phyloP scores from a whole-genome alignment of 2,888 invertebrate species.

The Danaus chrysippus region DNA sequence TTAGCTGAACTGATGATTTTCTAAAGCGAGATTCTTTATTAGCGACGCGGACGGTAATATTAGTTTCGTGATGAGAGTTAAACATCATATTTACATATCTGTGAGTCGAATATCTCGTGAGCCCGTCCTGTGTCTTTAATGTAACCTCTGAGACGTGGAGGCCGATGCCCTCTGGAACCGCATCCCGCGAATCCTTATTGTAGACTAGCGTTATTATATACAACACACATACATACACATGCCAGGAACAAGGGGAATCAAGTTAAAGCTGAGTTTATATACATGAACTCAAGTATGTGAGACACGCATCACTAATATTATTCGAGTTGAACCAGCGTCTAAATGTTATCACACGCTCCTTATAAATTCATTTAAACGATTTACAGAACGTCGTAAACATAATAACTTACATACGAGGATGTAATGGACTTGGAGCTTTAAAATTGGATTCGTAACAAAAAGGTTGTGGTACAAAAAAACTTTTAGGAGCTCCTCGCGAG shows the following conservation, averaged over 20 bases:
- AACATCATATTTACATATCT: neutral
- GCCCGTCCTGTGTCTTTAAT: constrained; percentile 48
- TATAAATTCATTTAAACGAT: neutral
- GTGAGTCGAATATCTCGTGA: constrained; percentile 7
- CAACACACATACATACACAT: constrained; percentile 10
- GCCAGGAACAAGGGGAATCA: constrained; percentile 10
- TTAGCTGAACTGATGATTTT: neutral
- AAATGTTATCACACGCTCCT: too few species aligned
- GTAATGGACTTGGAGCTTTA: constrained; percentile 32
- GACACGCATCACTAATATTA: neutral
- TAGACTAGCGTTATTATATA: constrained; percentile 32
- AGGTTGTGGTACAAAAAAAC: constrained; percentile 46
- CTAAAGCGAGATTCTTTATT: neutral
- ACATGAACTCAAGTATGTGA: neutral
- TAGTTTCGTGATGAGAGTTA: neutral
- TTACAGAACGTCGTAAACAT: constrained; percentile 1
- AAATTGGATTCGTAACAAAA: constrained; percentile 45
- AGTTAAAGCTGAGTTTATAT: neutral
- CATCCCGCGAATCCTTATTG: constrained; percentile 69
- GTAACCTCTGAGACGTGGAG: constrained; percentile 58
- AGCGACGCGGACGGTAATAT: neutral
- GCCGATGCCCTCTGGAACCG: constrained; percentile 62
- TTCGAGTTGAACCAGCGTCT: too few species aligned
- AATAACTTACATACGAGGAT: constrained; percentile 30
- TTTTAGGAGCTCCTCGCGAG: constrained; percentile 52